A percentile compares a stretch with the other conserved stretches of the same genome.
Evolutionary conservation across 2,797 vertebrate species (phyloP).

Genomic region (Rhinella marina): DNA sequence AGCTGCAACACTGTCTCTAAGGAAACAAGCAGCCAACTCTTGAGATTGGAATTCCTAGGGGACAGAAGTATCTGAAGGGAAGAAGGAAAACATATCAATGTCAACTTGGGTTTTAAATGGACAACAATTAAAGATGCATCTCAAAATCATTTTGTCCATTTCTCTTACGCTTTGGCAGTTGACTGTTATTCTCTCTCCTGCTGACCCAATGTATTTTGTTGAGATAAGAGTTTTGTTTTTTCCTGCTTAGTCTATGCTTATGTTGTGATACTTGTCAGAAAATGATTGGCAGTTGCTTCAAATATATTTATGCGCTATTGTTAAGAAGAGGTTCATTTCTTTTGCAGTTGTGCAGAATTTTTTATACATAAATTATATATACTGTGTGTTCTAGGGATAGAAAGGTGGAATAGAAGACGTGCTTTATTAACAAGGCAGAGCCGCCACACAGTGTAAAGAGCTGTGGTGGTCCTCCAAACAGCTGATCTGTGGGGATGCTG

Average conservation of each 20-base stretch:
- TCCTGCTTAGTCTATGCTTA: conserved; percentile 8
- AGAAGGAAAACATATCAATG: conserved; percentile 53
- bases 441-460: no score
- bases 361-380: no score
- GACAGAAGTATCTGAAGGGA: conserved; percentile 31
- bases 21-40: conserved; percentile 40
- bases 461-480: no score
- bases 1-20: conserved; percentile 43
- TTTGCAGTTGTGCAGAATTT: no score
- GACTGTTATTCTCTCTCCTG: conserved; percentile 23
- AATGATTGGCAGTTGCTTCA: conserved; percentile 53
- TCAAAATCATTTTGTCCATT: conserved; percentile 38
- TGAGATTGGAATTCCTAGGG: conserved; percentile 36
- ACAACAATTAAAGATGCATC: conserved; percentile 53
- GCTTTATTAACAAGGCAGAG: no score
- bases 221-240: conserved; percentile 48
- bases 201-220: conserved; percentile 25
- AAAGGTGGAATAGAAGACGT: no score
- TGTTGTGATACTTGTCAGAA: conserved; percentile 51
- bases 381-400: no score
- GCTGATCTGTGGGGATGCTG: no score
- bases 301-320: no score
- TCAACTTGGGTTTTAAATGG: conserved; percentile 53
- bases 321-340: no score
- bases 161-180: conserved; percentile 39